Base-by-base conservation (phyloP, 1,140 invertebrate genomes). In the Eubasilissa regina region DNA sequence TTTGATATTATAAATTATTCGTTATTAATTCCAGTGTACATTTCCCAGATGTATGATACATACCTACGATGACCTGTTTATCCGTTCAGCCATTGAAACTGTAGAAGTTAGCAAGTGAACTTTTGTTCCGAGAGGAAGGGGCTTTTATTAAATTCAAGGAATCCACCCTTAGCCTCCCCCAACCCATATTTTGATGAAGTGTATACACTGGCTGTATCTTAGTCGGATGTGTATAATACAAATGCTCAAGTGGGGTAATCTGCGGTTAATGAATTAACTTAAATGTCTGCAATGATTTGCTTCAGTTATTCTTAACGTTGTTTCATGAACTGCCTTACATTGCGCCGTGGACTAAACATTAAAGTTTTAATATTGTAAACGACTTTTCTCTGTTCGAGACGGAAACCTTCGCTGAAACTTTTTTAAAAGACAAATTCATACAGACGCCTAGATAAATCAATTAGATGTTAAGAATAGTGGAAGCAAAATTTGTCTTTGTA, bases 221-320 rank as follows among this genome's bases (percentile, higher is more conserved):
- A 25, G 60, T 64, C 60, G 60, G 35, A 25, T 64, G 60, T 64
- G 60, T 64, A 64, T 64, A 64, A 64, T 64, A 64, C 21, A 64
- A 51, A 64, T 44, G 13, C 35, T 64, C 60, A 35, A 64, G 55
- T 21, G 35, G 19, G 10, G n/a, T 64, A 43, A 64, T 64, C 60
- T 64, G 60, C 60, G 60, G 60, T 64, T 64, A 64, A 64, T 64
- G 10, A 64, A 64, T 64, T 19, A 25, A 64, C 35, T 64, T 13
- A 64, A 64, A 64, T 35, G 60, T 64, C 60, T 64, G 60, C 60
- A 64, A 64, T 44, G 35, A 19, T 44, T 64, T 64, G 60, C 60
- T 43, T 64, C 60, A 64, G 35, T 35, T 64, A 64, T 35, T 64
- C 58, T 64, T 64, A 25, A 43, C 19, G 35, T 64, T 64, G 35